These are phyloP conservation scores for Chaetogeoica ovagalla DNA, from an alignment of 2,888 invertebrate genomes.

Conservation along the genomic window DNA sequence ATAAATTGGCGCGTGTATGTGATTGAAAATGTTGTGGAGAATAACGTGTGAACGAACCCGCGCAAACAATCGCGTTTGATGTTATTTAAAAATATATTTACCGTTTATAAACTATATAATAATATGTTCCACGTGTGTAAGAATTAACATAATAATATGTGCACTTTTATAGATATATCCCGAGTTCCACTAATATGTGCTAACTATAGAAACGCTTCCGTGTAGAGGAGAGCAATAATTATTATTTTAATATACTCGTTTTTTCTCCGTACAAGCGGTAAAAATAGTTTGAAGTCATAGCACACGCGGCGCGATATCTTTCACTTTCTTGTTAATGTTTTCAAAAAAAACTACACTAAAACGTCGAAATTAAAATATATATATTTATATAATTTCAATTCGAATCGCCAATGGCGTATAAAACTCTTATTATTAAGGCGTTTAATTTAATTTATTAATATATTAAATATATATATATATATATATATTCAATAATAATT, in stretches of 20 bases:
- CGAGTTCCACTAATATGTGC: constrained; percentile 1
- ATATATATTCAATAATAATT: no score
- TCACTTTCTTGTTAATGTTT: neutral
- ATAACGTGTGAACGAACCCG: neutral
- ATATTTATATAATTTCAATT: no score
- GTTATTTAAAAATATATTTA: neutral
- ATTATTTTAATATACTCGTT: neutral
- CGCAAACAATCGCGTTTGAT: neutral
- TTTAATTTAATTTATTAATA: constrained; percentile 4
- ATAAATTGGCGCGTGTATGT: neutral
- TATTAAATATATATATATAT: no score
- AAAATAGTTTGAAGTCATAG: neutral
- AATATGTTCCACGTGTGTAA: neutral
- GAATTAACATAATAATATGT: neutral
- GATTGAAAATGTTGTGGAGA: neutral
- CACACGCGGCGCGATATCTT: neutral
- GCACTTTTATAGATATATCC: neutral
- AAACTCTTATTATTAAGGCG: neutral
- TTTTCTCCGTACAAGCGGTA: neutral
- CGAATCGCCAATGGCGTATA: no score
- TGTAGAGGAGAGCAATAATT: neutral
- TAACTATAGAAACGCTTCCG: constrained; percentile 3
- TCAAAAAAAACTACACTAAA: neutral
- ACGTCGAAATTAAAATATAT: no score
- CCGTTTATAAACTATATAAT: neutral